Evolutionary conservation across 1,140 invertebrate genomes (phyloP), one percentile per base, ranked within the genome.

Genomic region (Helicoverpa armigera): DNA sequence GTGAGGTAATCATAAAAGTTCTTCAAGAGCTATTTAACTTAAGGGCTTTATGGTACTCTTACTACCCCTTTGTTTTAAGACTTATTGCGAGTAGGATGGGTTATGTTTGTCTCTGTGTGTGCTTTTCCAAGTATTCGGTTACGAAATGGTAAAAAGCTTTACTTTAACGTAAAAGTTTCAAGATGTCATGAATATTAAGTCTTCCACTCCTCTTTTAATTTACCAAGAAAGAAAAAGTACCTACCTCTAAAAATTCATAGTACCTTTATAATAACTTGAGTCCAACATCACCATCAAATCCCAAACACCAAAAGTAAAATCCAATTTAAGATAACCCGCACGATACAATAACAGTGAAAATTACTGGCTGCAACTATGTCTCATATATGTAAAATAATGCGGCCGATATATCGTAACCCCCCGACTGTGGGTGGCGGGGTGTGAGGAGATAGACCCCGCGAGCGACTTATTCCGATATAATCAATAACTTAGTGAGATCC

Each of bases 401-500:
- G 91, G 89, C 90, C 89, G 90, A 94, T 91, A 91, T 90, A 92
- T 92, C 87, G 84, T 88, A 84, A 89, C 84, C 89, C 88, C 85
- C 87, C 58, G 69, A 81, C 86, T 83, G 83, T 81, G 81, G 76
- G 63, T 63, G 82, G 77, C 83, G 86, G 90, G 82, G 89, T 86
- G 76, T 23, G 83, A 84, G 83, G 85, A 88, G 88, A 79, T 84
- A 81, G 84, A 77, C 85, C 87, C 89, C 88, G 78, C 86, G 84
- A 86, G 83, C 88, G 92, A 93, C 92, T 94, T 94, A 94, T 94
- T 94, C 91, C 93, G 89, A 94, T 94, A 94, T 94, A 94, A 94
- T 94, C 93, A 94, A 94, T 94, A 94, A 94, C 93, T 94, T 94
- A 93, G 90, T 93, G 87, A 93, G 91, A 94, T 94, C 93, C 93